phyloP scores from a whole-genome alignment of 37 sponge, comb jelly and placozoan species.

The Theonella swinhoei region DNA sequence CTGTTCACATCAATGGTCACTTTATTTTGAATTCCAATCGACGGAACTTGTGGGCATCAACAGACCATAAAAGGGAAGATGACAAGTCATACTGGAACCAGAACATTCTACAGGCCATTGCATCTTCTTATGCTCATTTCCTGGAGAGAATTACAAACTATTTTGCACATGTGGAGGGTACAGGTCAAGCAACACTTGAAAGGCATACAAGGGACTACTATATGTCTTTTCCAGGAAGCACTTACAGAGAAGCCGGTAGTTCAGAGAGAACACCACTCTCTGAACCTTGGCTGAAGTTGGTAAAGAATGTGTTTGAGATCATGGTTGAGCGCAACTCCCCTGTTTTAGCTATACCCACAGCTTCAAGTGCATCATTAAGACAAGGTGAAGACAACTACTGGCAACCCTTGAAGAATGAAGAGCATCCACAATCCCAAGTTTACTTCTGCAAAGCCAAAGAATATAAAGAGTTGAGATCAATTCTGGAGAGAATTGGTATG shows the following conservation, averaged over 20 bases:
- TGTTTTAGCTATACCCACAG: not conserved
- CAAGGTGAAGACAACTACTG: not conserved
- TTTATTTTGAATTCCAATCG: slow-evolving; percentile 66
- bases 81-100: slow-evolving; percentile 62
- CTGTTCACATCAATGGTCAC: slow-evolving; percentile 81
- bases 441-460: slow-evolving; percentile 12
- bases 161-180: not conserved
- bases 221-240: slow-evolving; percentile 26
- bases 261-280: not conserved
- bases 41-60: slow-evolving; percentile 48
- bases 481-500: slow-evolving; percentile 51
- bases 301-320: not conserved
- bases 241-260: slow-evolving; percentile 1
- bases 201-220: slow-evolving; percentile 31
- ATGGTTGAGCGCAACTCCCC: slow-evolving; percentile 8
- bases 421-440: slow-evolving; percentile 6
- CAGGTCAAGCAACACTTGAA: not conserved
- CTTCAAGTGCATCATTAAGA: not conserved
- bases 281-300: slow-evolving; percentile 13
- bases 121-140: slow-evolving; percentile 70
- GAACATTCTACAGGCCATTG: slow-evolving; percentile 45
- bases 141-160: slow-evolving; percentile 1
- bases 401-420: slow-evolving; percentile 2
- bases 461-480: not conserved
- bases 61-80: slow-evolving; percentile 19